A percentile compares a stretch with the other conserved stretches of the same genome.
These are phyloP conservation scores for Pristionchus entomophagus DNA, from an alignment of 2,888 invertebrate genomes.

Conservation along the genomic window DNA sequence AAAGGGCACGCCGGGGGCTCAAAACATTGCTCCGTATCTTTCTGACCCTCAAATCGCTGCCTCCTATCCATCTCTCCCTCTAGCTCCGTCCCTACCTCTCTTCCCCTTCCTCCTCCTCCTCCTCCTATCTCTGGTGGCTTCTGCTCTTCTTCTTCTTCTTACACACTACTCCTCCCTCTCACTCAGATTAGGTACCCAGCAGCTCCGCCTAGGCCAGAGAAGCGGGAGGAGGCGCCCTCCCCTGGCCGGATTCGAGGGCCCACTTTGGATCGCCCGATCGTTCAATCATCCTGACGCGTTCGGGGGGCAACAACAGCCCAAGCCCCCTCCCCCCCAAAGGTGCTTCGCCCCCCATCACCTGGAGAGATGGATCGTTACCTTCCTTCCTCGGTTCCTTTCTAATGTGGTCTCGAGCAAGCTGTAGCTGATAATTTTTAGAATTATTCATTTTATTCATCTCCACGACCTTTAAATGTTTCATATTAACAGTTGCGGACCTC, in stretches of 20 bases:
- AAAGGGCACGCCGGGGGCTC: not conserved
- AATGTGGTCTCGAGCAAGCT: no score
- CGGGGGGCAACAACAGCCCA: not conserved
- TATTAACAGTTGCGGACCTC: no score
- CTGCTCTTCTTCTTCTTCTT: no score
- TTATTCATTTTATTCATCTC: no score
- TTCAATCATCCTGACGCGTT: slow-evolving; percentile 25
- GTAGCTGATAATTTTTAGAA: no score
- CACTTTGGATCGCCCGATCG: not conserved
- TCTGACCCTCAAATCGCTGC: not conserved
- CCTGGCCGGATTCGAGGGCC: no score
- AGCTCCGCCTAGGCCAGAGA: not conserved
- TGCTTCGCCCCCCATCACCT: not conserved
- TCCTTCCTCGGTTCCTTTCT: no score
- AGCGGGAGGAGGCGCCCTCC: not conserved
- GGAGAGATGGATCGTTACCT: not conserved
- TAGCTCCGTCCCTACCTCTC: not conserved
- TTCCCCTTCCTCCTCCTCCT: not conserved
- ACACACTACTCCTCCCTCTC: not conserved
- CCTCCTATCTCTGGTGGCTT: not conserved
- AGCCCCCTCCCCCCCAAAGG: not conserved
- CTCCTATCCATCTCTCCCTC: not conserved
- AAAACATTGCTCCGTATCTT: slow-evolving; percentile 11
- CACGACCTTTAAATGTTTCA: no score
- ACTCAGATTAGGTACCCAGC: slow-evolving; percentile 31